Conservation (phyloP, 2,113 vertebrate genomes). For the Antechinus stuartii region DNA sequence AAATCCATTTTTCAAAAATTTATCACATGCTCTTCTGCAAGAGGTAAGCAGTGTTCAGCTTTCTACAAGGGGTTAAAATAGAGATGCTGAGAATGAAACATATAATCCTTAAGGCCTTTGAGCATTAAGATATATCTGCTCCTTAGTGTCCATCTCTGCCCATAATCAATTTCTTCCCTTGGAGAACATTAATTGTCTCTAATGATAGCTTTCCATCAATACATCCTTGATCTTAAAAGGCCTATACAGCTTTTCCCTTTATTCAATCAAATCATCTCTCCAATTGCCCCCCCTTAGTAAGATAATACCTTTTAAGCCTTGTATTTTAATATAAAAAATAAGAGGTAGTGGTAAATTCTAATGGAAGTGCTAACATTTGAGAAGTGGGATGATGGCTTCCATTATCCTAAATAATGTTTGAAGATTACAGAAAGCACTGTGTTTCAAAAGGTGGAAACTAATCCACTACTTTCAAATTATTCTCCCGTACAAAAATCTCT, state of each 20-base stretch:
- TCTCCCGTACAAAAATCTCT: constrained; percentile 85
- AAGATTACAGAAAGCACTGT: constrained; percentile 91
- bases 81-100: constrained; percentile 86
- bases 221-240: constrained; percentile 95
- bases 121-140: constrained; percentile 89
- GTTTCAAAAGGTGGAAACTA: constrained; percentile 91
- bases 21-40: constrained; percentile 53
- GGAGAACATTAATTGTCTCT: constrained; percentile 95
- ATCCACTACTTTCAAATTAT: constrained; percentile 89
- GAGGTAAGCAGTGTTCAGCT: constrained; percentile 54
- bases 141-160: constrained; percentile 91
- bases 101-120: constrained; percentile 88
- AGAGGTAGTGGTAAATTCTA: constrained; percentile 92
- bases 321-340: constrained; percentile 97
- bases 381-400: constrained; percentile 89
- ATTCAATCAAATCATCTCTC: constrained; percentile 96
- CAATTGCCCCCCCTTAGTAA: constrained; percentile 91
- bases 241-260: constrained; percentile 89
- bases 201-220: constrained; percentile 98
- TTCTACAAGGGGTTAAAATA: constrained; percentile 86
- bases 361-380: constrained; percentile 90
- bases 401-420: constrained; percentile 93
- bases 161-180: constrained; percentile 94
- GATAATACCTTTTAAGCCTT: constrained; percentile 95
- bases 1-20: constrained; percentile 22